Conservation (phyloP, 2,113 vertebrate species). For the Procapra przewalskii region DNA sequence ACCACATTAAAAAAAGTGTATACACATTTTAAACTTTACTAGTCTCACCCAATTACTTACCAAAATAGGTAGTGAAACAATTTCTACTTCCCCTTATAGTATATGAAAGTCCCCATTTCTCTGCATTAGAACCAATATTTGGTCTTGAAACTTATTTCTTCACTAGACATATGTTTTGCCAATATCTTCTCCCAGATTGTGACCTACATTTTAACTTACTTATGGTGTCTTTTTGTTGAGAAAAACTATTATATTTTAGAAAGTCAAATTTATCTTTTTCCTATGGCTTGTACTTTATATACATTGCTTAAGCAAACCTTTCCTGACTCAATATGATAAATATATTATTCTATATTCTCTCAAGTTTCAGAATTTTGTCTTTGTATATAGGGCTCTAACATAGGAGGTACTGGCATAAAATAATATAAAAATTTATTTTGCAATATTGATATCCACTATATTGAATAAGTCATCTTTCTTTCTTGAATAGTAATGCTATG, state of each 20-base stretch:
- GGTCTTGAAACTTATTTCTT: neutral
- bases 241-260: neutral
- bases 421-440: neutral
- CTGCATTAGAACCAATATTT: neutral
- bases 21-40: neutral
- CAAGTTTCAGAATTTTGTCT: neutral
- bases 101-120: neutral
- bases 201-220: neutral
- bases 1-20: neutral
- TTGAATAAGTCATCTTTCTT: neutral
- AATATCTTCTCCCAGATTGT: neutral
- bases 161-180: neutral
- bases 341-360: neutral
- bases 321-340: neutral
- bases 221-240: neutral
- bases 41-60: neutral
- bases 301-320: neutral
- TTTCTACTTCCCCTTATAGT: neutral
- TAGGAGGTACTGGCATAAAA: neutral
- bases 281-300: neutral
- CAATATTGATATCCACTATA: neutral
- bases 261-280: neutral
- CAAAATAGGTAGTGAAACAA: neutral
- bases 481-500: neutral
- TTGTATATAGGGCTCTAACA: neutral